Conservation (phyloP, 1,140 invertebrate genomes). For the Aphaenogaster ashmeadi region DNA sequence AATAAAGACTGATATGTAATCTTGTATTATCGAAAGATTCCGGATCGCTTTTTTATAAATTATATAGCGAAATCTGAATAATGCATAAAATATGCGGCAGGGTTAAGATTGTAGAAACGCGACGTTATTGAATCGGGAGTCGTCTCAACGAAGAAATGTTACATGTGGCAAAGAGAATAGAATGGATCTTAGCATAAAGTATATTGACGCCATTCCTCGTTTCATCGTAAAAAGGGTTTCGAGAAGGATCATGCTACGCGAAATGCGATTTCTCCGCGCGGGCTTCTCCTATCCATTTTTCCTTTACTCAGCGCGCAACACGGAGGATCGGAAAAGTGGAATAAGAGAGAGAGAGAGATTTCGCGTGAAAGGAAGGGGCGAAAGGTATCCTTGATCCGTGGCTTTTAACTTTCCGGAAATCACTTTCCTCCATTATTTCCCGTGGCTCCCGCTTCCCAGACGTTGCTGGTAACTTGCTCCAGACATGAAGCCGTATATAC, state of each 20-base stretch:
- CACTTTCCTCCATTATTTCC: slow-evolving; percentile 86
- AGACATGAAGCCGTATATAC: slow-evolving; percentile 39
- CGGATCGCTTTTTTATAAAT: not conserved
- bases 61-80: not conserved
- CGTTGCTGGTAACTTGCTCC: slow-evolving; percentile 52
- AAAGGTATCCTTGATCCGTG: slow-evolving; percentile 82
- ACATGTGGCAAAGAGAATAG: slow-evolving; percentile 43
- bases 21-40: not conserved
- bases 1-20: not conserved
- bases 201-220: slow-evolving; percentile 61
- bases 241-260: slow-evolving; percentile 38
- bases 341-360: slow-evolving; percentile 15
- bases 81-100: not conserved
- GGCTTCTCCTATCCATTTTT: slow-evolving; percentile 47
- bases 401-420: slow-evolving; percentile 87
- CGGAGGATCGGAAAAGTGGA: slow-evolving; percentile 24
- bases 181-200: slow-evolving; percentile 59
- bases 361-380: slow-evolving; percentile 57
- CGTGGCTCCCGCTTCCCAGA: slow-evolving; percentile 75
- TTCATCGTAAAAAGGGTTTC: slow-evolving; percentile 58
- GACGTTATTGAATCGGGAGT: not conserved
- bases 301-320: slow-evolving; percentile 52
- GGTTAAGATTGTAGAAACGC: not conserved
- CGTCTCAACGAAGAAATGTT: slow-evolving; percentile 13
- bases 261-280: slow-evolving; percentile 58